Conservation (phyloP, 2,797 vertebrate genomes). For the Coracias cyanogaster region DNA sequence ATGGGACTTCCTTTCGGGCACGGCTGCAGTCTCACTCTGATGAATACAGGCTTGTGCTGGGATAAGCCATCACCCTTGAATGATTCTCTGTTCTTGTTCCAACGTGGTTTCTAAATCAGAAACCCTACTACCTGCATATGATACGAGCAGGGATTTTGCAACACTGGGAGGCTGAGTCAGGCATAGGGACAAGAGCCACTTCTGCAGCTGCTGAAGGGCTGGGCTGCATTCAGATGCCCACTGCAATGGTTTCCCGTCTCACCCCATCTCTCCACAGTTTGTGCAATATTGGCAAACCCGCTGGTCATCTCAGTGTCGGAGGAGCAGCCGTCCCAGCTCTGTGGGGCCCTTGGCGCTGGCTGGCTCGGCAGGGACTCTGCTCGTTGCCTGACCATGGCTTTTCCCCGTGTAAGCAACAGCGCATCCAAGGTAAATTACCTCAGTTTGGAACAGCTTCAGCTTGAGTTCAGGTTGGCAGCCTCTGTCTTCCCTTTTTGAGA, state of each 20-base stretch:
- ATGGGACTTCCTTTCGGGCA: not conserved
- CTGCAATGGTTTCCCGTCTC: not conserved
- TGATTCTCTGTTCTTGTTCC: constrained; percentile 37
- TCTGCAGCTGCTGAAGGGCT: not conserved
- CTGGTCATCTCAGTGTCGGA: not conserved
- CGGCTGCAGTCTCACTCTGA: not conserved
- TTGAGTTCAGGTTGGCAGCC: not conserved
- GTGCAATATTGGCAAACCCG: not conserved
- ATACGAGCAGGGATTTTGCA: constrained; percentile 12
- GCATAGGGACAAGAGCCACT: not conserved
- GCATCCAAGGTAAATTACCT: constrained; percentile 16
- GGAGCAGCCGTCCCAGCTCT: not conserved
- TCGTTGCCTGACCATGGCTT: not conserved
- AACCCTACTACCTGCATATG: not conserved
- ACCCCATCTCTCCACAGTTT: not conserved
- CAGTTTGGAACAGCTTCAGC: not conserved
- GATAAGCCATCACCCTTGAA: constrained; percentile 6
- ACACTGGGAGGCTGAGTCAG: constrained; percentile 32
- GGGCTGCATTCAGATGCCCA: not conserved
- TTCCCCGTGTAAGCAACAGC: constrained; percentile 12
- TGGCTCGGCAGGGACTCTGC: not conserved
- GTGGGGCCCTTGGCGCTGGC: not conserved
- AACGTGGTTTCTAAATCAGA: constrained; percentile 4
- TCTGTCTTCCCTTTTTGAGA: not conserved
- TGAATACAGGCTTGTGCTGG: not conserved